These are phyloP conservation scores for Protosalanx chinensis DNA, from an alignment of 2,797 vertebrate species.

Conservation along the genomic window DNA sequence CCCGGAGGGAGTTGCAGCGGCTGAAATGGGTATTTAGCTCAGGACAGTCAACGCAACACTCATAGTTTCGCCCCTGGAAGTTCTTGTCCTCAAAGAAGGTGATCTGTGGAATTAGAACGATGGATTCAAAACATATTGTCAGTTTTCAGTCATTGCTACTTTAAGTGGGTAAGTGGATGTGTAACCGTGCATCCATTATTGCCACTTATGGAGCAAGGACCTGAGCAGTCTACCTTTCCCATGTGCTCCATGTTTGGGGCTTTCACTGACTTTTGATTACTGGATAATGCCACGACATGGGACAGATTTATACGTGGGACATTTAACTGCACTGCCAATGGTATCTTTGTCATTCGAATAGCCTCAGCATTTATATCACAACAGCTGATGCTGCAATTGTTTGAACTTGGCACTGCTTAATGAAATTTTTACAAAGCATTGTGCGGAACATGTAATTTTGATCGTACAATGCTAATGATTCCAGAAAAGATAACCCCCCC, in stretches of 20 bases:
- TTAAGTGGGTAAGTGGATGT: too few species aligned
- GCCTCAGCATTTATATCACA: constrained; percentile 52
- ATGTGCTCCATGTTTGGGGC: constrained; percentile 53
- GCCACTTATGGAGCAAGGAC: not conserved
- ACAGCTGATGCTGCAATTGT: constrained; percentile 54
- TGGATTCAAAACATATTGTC: not conserved
- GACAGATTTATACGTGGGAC: constrained; percentile 57
- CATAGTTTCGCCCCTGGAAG: constrained; percentile 59
- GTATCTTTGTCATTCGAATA: constrained; percentile 61
- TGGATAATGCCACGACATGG: constrained; percentile 30
- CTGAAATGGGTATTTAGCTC: constrained; percentile 57
- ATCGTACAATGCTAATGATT: constrained; percentile 42
- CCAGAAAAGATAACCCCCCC: constrained; percentile 45
- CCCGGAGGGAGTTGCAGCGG: constrained; percentile 59
- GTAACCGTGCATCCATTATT: not conserved
- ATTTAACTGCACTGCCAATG: constrained; percentile 45
- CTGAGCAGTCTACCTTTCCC: constrained; percentile 52
- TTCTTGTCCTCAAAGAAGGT: constrained; percentile 65
- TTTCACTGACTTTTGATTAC: constrained; percentile 28
- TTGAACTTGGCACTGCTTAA: constrained; percentile 47
- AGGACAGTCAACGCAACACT: constrained; percentile 60
- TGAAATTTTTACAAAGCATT: constrained; percentile 39
- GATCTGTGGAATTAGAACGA: constrained; percentile 43
- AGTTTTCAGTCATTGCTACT: not conserved
- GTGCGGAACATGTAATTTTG: constrained; percentile 40